These are phyloP conservation scores for Anadara kagoshimensis DNA, from an alignment of 1,140 invertebrate genomes.

Conservation along the genomic window DNA sequence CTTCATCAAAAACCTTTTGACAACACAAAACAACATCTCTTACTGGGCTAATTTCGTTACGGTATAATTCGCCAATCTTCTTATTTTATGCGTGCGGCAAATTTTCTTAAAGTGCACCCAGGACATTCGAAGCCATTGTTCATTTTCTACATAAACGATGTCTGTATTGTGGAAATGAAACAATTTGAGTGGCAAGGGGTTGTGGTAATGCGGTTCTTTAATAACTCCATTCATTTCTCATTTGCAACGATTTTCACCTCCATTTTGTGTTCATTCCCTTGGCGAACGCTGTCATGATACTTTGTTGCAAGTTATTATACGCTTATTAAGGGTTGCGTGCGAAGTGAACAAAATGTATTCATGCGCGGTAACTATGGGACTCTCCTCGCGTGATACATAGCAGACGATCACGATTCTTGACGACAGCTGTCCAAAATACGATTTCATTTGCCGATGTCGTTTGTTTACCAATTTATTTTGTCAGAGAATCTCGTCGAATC, in stretches of 20 bases:
- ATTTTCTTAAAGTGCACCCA: not conserved
- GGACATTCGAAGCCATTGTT: conserved; percentile 6
- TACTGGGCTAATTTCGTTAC: conserved; percentile 16
- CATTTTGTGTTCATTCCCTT: conserved; percentile 37
- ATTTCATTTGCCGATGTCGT: conserved; percentile 38
- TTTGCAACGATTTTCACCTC: conserved; percentile 47
- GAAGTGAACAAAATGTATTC: conserved; percentile 41
- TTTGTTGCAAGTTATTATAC: conserved; percentile 61
- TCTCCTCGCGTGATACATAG: conserved; percentile 38
- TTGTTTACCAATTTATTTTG: conserved; percentile 47
- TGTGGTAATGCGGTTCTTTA: conserved; percentile 32
- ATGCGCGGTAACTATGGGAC: conserved; percentile 41
- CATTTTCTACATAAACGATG: conserved; percentile 12
- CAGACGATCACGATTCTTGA: conserved; percentile 42
- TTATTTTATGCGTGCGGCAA: conserved; percentile 5
- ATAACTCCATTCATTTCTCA: conserved; percentile 55
- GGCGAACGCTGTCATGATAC: conserved; percentile 42
- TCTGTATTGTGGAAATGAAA: conserved; percentile 5
- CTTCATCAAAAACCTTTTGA: too few species aligned
- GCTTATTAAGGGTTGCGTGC: conserved; percentile 58
- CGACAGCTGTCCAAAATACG: conserved; percentile 44
- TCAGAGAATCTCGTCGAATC: conserved; percentile 10
- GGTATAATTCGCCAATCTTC: conserved; percentile 5
- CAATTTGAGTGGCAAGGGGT: not conserved
- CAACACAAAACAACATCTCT: not conserved